Evolutionary conservation across 2,888 invertebrate genomes (phyloP).

Genomic region (Acleris laterana): DNA sequence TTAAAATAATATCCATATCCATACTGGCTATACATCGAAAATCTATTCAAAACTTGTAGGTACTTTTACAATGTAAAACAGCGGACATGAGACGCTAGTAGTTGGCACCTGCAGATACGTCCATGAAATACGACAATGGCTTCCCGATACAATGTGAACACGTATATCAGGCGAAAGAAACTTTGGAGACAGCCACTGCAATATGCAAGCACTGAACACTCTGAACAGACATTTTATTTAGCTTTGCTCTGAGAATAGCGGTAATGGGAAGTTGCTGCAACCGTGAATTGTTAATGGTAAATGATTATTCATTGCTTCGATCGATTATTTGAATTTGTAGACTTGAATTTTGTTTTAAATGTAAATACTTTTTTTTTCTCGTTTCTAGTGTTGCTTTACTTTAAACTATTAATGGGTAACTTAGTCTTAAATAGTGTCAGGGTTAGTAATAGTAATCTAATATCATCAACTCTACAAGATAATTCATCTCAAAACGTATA

Average conservation of each 20-base stretch:
- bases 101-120: conserved; percentile 62
- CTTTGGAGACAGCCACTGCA: conserved; percentile 54
- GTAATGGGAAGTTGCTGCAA: conserved; percentile 18
- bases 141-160: conserved; percentile 67
- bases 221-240: conserved; percentile 30
- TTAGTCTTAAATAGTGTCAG: too few relatives aligned
- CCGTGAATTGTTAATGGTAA: conserved; percentile 16
- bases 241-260: conserved; percentile 19
- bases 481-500: conserved; percentile 21
- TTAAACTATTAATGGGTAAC: too few relatives aligned
- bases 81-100: conserved; percentile 46
- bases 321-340: background rate
- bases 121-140: conserved; percentile 61
- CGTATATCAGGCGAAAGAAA: conserved; percentile 53
- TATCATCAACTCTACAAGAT: conserved; percentile 24
- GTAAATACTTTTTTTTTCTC: too few relatives aligned
- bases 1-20: conserved; percentile 1
- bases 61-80: conserved; percentile 51
- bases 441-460: background rate
- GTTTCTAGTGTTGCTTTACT: background rate
- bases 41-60: conserved; percentile 30
- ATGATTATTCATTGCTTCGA: conserved; percentile 7
- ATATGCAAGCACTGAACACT: conserved; percentile 31
- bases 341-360: background rate
- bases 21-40: background rate